Conservation (phyloP, 1,140 invertebrate species). For the Brachystomella parvula region DNA sequence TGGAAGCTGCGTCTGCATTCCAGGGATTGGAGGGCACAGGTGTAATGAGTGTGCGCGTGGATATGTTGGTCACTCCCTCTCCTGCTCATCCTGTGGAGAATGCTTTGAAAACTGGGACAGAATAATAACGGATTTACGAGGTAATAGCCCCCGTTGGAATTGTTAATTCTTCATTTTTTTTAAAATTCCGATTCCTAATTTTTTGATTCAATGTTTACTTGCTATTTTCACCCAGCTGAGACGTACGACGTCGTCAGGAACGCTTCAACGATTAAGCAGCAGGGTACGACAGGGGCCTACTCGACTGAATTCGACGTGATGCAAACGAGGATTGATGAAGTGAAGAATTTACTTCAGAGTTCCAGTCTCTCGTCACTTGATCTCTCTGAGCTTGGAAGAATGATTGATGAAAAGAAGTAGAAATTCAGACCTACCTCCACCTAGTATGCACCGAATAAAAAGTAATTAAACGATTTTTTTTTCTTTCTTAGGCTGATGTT, state of each 20-base stretch:
- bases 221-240: constrained; percentile 45
- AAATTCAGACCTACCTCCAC: neutral
- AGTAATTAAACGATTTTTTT: no score
- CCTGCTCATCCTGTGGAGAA: constrained; percentile 91
- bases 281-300: constrained; percentile 88
- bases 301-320: constrained; percentile 86
- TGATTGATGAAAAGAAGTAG: constrained; percentile 52
- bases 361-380: constrained; percentile 63
- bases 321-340: constrained; percentile 71
- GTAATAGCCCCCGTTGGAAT: constrained; percentile 40
- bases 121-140: constrained; percentile 65
- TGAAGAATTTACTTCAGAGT: constrained; percentile 67
- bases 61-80: constrained; percentile 68
- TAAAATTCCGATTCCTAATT: neutral
- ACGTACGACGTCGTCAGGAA: constrained; percentile 66
- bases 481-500: constrained; percentile 42
- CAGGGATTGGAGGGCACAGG: constrained; percentile 87
- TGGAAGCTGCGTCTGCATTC: constrained; percentile 78
- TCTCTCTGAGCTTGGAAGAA: constrained; percentile 55
- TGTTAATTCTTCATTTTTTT: constrained; percentile 18
- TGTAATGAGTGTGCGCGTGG: constrained; percentile 86
- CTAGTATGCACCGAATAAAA: no score
- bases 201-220: no score
- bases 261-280: constrained; percentile 83
- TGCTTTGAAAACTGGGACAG: constrained; percentile 99